Evolutionary conservation across 2,888 invertebrate genomes (phyloP).

Genomic region (Pherbina coryleti): DNA sequence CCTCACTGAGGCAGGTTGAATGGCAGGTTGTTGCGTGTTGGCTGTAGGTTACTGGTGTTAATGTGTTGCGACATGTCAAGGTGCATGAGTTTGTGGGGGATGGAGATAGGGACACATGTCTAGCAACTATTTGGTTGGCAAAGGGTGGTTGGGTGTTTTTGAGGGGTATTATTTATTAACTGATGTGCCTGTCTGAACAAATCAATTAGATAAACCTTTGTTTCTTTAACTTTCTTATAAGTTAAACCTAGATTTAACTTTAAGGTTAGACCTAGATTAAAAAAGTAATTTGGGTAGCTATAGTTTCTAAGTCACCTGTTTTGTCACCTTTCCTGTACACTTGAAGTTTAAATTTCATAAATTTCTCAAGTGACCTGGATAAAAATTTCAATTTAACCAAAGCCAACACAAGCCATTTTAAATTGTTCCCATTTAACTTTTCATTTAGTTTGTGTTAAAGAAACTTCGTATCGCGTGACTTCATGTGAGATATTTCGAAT

Average conservation of each 20-base stretch:
- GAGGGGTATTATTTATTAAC: too few relatives aligned
- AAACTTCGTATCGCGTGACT: constrained; percentile 41
- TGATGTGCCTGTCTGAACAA: background rate
- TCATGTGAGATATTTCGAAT: constrained; percentile 41
- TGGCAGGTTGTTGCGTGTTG: constrained; percentile 6
- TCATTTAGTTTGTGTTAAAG: background rate
- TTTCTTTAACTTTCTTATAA: background rate
- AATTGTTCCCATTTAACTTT: background rate
- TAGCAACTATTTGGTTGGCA: background rate
- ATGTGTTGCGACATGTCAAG: background rate
- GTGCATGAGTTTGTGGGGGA: background rate
- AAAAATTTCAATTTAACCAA: background rate
- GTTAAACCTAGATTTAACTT: background rate
- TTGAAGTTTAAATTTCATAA: background rate
- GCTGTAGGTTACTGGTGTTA: background rate
- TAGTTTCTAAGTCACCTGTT: background rate
- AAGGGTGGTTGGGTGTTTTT: too few relatives aligned
- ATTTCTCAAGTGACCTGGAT: background rate
- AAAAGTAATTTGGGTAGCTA: background rate
- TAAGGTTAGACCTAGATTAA: too few relatives aligned
- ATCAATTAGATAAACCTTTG: background rate
- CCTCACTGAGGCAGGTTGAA: too few relatives aligned
- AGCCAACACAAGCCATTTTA: background rate
- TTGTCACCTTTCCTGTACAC: background rate
- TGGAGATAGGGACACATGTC: background rate